Evolutionary conservation across 2,113 vertebrate genomes (phyloP).

Genomic region (Zosterops pallidus): DNA sequence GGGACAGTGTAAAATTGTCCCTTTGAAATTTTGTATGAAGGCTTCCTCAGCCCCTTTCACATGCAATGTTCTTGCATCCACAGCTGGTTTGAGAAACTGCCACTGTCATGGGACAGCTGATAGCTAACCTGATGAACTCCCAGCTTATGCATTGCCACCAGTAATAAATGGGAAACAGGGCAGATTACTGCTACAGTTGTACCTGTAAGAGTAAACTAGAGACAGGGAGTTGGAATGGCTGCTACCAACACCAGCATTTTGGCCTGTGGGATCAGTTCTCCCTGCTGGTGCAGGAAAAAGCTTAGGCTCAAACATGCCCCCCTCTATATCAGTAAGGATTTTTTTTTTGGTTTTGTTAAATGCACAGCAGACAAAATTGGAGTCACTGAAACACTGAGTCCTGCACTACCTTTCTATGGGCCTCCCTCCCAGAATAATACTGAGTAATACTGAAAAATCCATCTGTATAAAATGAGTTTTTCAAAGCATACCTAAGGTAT

Average conservation of each 20-base stretch:
- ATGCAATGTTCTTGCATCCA: background rate
- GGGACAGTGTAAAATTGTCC: background rate
- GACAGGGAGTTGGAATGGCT: background rate
- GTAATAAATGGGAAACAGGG: background rate
- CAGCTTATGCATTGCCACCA: background rate
- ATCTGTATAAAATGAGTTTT: background rate
- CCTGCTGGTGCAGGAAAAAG: background rate
- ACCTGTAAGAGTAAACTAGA: background rate
- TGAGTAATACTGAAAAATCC: background rate
- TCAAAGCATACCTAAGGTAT: background rate
- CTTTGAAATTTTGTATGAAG: background rate
- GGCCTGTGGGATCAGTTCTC: background rate
- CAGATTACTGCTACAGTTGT: background rate
- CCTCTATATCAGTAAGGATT: background rate
- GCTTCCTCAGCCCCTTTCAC: background rate
- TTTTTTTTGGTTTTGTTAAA: background rate
- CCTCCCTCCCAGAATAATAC: background rate
- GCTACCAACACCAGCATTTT: background rate
- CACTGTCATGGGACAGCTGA: background rate
- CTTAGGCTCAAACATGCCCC: background rate
- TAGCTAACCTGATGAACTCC: background rate
- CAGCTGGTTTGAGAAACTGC: background rate
- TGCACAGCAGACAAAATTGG: background rate
- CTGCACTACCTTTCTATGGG: background rate
- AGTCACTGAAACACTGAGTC: background rate